Evolutionary conservation across 2,113 vertebrate species (phyloP), one percentile per base, ranked within the genome.

Genomic region (Ptilonorhynchus violaceus): DNA sequence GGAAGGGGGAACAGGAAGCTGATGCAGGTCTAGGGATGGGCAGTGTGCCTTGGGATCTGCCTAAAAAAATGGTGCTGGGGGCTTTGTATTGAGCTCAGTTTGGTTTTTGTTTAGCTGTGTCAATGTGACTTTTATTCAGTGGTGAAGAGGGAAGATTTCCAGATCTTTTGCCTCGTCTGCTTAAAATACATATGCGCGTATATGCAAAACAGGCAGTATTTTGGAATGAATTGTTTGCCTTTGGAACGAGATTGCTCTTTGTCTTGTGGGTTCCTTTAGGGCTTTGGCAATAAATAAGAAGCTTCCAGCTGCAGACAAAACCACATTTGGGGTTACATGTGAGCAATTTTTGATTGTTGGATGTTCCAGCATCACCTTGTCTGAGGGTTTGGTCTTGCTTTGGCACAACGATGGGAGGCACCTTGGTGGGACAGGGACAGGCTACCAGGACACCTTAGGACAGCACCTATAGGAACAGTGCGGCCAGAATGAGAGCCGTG

Each of bases 361-460:
- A 13, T 28, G 7, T 56, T 77, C 31, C 80, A 58, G 49, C 41
- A 5, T 47, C n/a, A 0, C 11, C 28, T 17, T 47, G 30, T 41
- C 41, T 1, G 1, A 12, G 15, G 44, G 9, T 59, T 72, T 15
- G 41, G 58, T 37, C 13, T 8, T 47, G 62, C 70, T 73, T 42
- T 39, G 77, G 39, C 0, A 0, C 35, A 17, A 11, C 0, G 1
- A 4, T 35, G 4, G 1, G 9, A 23, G 46, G 35, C 64, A 35
- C 25, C 22, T 24, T 0, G 1, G 31, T 17, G 37, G 64, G 27
- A 13, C 37, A 3, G 44, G 75, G 30, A 7, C 31, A 16, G 53
- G 46, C 20, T 72, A 41, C 60, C 37, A 10, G 59, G 5, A 9
- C 21, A 2, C 50, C 56, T 30, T 27, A 31, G 63, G 58, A 55